phyloP scores from a whole-genome alignment of 2,888 invertebrate genomes.

The Selenia dentaria region DNA sequence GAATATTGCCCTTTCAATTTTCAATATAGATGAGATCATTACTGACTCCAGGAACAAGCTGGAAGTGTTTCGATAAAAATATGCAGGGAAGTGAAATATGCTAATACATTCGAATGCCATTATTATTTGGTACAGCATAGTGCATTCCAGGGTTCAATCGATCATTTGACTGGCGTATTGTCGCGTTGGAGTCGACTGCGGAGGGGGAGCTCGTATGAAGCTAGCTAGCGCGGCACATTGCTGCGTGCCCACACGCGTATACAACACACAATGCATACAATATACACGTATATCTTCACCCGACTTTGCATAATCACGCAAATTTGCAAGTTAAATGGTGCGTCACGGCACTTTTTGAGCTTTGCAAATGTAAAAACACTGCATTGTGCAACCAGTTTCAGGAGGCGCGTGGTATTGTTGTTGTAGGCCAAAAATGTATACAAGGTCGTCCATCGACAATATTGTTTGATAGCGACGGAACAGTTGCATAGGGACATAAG shows the following conservation, averaged over 20 bases:
- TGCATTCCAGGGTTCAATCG: constrained; percentile 57
- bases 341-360: constrained; percentile 70
- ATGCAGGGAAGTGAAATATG: constrained; percentile 32
- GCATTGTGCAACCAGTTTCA: constrained; percentile 60
- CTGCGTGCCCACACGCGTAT: constrained; percentile 67
- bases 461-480: constrained; percentile 34
- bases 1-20: not conserved
- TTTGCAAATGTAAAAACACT: constrained; percentile 67
- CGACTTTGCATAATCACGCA: constrained; percentile 73
- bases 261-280: constrained; percentile 70
- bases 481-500: constrained; percentile 40
- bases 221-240: constrained; percentile 39
- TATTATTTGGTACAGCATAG: constrained; percentile 50
- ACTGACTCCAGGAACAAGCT: constrained; percentile 15
- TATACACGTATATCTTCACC: constrained; percentile 69
- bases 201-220: constrained; percentile 36
- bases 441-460: constrained; percentile 62
- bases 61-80: constrained; percentile 33
- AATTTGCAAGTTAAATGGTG: constrained; percentile 80
- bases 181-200: constrained; percentile 51
- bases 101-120: constrained; percentile 43
- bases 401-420: constrained; percentile 29
- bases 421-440: constrained; percentile 56
- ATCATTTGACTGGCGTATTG: constrained; percentile 50
- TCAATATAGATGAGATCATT: constrained; percentile 13